Evolutionary conservation across 2,888 invertebrate genomes (phyloP).

Genomic region (Eledona agricola): DNA sequence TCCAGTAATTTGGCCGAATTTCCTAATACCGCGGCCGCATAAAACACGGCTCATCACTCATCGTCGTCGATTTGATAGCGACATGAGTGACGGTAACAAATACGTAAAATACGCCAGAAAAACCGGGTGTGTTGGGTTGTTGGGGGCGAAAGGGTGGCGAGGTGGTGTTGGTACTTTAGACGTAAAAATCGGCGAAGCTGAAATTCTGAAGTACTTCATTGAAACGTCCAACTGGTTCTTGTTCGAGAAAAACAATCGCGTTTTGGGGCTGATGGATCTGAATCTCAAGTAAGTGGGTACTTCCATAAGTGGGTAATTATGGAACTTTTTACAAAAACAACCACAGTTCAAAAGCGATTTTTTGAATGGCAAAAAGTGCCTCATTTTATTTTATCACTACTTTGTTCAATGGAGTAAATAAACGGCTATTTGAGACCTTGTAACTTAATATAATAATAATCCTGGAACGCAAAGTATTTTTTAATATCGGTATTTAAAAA

Average conservation of each 20-base stretch:
- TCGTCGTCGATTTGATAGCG: too few species aligned
- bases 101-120: slow-evolving; percentile 45
- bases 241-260: slow-evolving; percentile 48
- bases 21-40: not conserved
- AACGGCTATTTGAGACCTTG: too few species aligned
- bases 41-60: too few species aligned
- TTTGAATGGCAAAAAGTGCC: too few species aligned
- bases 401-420: too few species aligned
- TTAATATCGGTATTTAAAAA: too few species aligned
- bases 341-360: too few species aligned
- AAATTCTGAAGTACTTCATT: slow-evolving; percentile 50
- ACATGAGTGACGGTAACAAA: slow-evolving; percentile 41
- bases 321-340: too few species aligned
- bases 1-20: not conserved
- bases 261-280: slow-evolving; percentile 47
- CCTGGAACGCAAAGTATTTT: too few species aligned
- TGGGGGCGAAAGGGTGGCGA: slow-evolving; percentile 38
- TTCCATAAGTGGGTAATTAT: too few species aligned
- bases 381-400: too few species aligned
- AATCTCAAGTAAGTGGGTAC: slow-evolving; percentile 45
- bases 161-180: slow-evolving; percentile 45
- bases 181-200: slow-evolving; percentile 45
- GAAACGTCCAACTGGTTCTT: slow-evolving; percentile 57
- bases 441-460: too few species aligned
- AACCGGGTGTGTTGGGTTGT: slow-evolving; percentile 46